phyloP scores from a whole-genome alignment of 64 coral and sea anemone genomes.

The Platygyra sinensis region DNA sequence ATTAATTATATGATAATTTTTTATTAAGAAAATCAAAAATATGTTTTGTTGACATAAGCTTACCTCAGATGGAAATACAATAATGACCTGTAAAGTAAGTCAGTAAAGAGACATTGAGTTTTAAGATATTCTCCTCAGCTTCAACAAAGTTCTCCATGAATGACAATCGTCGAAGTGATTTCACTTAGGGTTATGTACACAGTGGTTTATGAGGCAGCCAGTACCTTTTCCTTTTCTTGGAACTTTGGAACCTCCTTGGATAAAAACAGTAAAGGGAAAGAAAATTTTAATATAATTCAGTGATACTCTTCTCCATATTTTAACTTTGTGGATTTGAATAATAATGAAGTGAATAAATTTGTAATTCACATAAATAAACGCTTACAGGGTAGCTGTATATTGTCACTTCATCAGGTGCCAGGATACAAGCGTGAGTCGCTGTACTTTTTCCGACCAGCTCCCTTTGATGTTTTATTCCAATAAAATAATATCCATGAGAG shows the following conservation, averaged over 20 bases:
- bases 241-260: constrained; percentile 45
- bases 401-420: constrained; percentile 76
- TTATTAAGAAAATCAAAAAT: no score
- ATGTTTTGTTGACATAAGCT: background rate
- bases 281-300: background rate
- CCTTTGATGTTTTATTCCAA: constrained; percentile 78
- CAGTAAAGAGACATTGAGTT: background rate
- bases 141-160: no score
- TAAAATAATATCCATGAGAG: background rate
- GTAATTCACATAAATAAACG: constrained; percentile 26
- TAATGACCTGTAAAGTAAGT: constrained; percentile 4
- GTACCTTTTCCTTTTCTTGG: constrained; percentile 54
- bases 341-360: background rate
- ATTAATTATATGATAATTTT: no score
- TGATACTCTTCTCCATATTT: background rate
- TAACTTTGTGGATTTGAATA: background rate
- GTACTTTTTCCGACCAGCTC: constrained; percentile 90
- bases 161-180: no score
- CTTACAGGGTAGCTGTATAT: constrained; percentile 79
- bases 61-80: constrained; percentile 52
- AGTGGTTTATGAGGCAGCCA: no score
- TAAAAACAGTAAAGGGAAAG: background rate
- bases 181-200: no score
- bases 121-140: no score
- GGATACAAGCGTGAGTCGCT: constrained; percentile 77